Evolutionary conservation across 2,888 invertebrate species (phyloP).

Genomic region (Acanthosepion lycidas): DNA sequence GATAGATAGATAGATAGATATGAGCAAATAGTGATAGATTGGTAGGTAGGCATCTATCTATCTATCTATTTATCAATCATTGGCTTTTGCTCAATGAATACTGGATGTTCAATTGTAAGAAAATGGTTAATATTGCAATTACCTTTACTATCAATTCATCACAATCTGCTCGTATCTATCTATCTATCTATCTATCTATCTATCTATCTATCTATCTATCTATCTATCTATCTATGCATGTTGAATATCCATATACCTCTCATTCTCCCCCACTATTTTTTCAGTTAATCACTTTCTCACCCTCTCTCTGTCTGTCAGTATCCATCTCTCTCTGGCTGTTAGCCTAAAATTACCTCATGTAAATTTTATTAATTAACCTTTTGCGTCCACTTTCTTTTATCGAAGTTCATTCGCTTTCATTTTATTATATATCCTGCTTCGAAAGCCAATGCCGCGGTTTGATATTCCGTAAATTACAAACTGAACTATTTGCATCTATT

Average conservation of each 20-base stretch:
- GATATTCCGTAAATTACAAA: not conserved
- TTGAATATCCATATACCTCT: not conserved
- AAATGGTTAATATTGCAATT: no score
- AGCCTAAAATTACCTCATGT: not conserved
- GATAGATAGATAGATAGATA: no score
- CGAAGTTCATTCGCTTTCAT: not conserved
- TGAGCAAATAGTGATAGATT: no score
- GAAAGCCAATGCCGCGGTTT: not conserved
- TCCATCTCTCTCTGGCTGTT: not conserved
- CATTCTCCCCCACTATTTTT: no score
- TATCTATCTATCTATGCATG: not conserved
- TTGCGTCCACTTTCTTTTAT: not conserved
- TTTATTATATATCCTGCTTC: not conserved
- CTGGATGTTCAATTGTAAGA: no score
- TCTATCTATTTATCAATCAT: no score
- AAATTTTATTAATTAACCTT: slow-evolving; percentile 6
- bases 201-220: not conserved
- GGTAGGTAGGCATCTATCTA: no score
- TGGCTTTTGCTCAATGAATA: no score
- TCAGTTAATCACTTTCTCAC: no score
- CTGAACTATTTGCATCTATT: not conserved
- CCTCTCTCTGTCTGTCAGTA: not conserved
- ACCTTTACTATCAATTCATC: no score
- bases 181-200: not conserved
- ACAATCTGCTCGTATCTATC: not conserved